These are phyloP conservation scores for Microtus montanus DNA, from an alignment of 2,113 vertebrate genomes.

Conservation along the genomic window DNA sequence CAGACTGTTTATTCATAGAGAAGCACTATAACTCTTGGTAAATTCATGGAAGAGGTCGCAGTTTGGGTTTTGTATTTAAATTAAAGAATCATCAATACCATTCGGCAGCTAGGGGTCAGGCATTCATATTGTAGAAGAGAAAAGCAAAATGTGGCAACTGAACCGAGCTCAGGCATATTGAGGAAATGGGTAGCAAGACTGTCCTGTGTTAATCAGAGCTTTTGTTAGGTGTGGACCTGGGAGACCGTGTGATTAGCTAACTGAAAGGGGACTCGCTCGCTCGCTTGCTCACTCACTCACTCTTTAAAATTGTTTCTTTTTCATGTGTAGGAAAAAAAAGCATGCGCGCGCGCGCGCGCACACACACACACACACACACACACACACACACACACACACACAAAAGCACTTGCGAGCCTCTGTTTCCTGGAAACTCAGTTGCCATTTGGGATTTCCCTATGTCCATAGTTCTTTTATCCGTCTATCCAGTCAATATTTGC, in stretches of 20 bases:
- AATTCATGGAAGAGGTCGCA: slow-evolving; percentile 75
- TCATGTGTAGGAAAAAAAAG: not conserved
- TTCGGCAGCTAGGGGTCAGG: slow-evolving; percentile 53
- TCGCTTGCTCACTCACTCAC: too few relatives aligned
- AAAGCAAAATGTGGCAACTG: slow-evolving; percentile 14
- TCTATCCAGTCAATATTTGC: slow-evolving; percentile 32
- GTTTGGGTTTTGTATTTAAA: slow-evolving; percentile 78
- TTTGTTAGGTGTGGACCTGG: slow-evolving; percentile 56
- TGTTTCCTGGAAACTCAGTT: slow-evolving; percentile 23
- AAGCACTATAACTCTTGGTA: slow-evolving; percentile 77
- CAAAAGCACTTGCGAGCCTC: slow-evolving; percentile 21
- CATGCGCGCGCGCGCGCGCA: not conserved
- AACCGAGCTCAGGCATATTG: slow-evolving; percentile 33
- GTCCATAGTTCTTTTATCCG: slow-evolving; percentile 18
- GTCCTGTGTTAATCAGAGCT: not conserved
- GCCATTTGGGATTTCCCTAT: slow-evolving; percentile 17
- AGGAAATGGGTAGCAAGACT: not conserved
- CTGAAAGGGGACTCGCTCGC: not conserved
- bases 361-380: not conserved
- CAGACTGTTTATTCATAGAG: slow-evolving; percentile 81
- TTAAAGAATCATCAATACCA: slow-evolving; percentile 72
- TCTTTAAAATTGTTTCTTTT: not conserved
- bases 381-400: too few relatives aligned
- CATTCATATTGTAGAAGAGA: not conserved
- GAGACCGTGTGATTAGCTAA: not conserved